Conservation (phyloP, 2,888 invertebrate species). For the Calephelis perditalis region DNA sequence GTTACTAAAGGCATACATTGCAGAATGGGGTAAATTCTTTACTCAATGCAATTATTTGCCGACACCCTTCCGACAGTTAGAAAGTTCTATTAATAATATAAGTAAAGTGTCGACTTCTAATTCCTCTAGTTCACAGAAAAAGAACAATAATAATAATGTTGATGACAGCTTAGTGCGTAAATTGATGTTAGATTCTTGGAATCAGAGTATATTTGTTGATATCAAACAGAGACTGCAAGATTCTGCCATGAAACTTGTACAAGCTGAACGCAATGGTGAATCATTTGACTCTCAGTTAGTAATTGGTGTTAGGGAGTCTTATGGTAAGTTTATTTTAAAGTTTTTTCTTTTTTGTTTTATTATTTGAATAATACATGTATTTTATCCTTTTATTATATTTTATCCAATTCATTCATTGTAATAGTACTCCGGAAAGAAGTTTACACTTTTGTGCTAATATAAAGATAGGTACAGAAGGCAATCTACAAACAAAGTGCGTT, state of each 20-base stretch:
- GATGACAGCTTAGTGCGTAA: constrained; percentile 96
- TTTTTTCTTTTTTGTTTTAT: neutral
- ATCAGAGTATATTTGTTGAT: constrained; percentile 96
- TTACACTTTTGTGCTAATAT: no score
- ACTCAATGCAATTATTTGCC: constrained; percentile 98
- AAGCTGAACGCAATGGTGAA: constrained; percentile 97
- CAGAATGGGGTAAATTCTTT: constrained; percentile 99
- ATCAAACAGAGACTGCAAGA: constrained; percentile 95
- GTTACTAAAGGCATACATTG: constrained; percentile 96
- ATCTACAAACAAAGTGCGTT: no score
- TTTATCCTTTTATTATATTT: no score
- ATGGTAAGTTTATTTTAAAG: constrained; percentile 78
- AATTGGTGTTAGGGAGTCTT: constrained; percentile 98
- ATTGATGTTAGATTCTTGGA: constrained; percentile 99
- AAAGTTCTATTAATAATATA: constrained; percentile 85
- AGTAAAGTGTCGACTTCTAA: constrained; percentile 62
- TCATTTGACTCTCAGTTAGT: constrained; percentile 98
- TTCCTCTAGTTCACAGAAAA: constrained; percentile 61
- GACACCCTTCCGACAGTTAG: constrained; percentile 95
- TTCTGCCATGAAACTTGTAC: constrained; percentile 98
- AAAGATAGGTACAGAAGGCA: no score
- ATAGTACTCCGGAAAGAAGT: no score
- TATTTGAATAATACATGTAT: no score
- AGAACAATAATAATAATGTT: constrained; percentile 76
- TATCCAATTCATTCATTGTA: no score